These are phyloP conservation scores for Acrocephalus scirpaceus DNA, from an alignment of 2,797 vertebrate species.

Conservation along the genomic window DNA sequence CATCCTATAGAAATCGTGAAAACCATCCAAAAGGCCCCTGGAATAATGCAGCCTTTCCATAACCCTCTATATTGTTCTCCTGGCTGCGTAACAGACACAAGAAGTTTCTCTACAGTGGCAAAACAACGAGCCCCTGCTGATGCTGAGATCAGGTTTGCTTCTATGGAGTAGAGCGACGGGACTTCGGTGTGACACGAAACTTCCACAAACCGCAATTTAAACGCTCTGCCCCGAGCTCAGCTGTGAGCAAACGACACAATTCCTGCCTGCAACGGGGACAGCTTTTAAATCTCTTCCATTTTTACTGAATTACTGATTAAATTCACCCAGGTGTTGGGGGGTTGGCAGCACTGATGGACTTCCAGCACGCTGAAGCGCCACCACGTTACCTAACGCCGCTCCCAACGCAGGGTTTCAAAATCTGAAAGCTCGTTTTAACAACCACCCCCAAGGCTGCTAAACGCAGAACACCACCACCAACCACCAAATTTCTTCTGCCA, in stretches of 20 bases:
- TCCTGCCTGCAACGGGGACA: background rate
- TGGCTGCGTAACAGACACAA: background rate
- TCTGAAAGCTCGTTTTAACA: background rate
- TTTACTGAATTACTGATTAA: background rate
- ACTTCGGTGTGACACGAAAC: background rate
- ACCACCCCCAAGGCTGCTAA: conserved; percentile 49
- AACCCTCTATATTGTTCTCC: conserved; percentile 59
- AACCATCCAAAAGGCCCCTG: background rate
- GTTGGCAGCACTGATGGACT: background rate
- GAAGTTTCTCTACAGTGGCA: conserved; percentile 44
- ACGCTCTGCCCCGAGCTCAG: rapidly evolving
- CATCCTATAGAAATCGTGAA: conserved; percentile 23
- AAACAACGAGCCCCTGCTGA: conserved; percentile 51
- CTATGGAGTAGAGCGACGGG: background rate
- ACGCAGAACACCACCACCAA: conserved; percentile 14
- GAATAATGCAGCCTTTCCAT: conserved; percentile 55
- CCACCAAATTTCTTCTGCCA: background rate
- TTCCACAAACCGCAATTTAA: background rate
- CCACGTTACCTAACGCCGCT: background rate
- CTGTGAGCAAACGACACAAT: rapidly evolving
- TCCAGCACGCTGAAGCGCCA: background rate
- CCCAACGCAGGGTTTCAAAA: background rate
- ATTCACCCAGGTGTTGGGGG: background rate
- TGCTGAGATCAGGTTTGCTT: background rate
- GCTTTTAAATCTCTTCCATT: background rate